Evolutionary conservation across 1,140 invertebrate species (phyloP), one percentile per base, ranked within the genome.

Genomic region (Plutomurus gul): DNA sequence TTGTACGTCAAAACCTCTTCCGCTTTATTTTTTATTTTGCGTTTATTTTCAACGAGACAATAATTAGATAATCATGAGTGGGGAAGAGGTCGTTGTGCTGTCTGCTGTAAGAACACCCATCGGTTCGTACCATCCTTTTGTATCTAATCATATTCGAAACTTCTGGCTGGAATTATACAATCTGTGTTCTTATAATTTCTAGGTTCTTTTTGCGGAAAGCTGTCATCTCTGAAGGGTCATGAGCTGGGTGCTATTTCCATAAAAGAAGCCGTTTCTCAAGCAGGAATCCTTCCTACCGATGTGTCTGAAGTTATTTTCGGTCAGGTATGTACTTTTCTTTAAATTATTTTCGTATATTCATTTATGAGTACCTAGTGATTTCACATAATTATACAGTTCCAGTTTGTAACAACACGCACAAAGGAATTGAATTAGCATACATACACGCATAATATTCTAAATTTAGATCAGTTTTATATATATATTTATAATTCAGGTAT

Each of bases 301-400:
- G 91, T 96, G 30, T 91, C 90, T 49, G 93, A 96, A 89, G 93
- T 96, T n/a, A 93, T 96, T 80, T 86, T 96, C 83, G 95, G 95
- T 33, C 94, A 96, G 88, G 94, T 95, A 87, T 87, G 86, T 87
- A 16, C 1, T 30, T 60, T 33, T 51, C 8, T 75, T 40, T 46
- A 27, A 10, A 18, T 47, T 10, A 47, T 80, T 18, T 77, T n/a
- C n/a, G 8, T 72, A 40, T 47, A 27, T 18, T 73, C 20, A 30
- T 30, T 72, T 18, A 65, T 27, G 18, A 11, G 16, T 4, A 77
- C 13, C 8, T 56, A 56, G 33, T 10, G 25, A 76, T 22, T 75
- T 4, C 11, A 77, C 27, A n/a, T n/a, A 43, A n/a, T 43, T 43
- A n/a, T 5, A 43, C 16, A 39, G 72, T 65, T 10, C 33, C 7